These are phyloP conservation scores for Brachionichthys hirsutus DNA, from an alignment of 2,113 vertebrate species.

Conservation along the genomic window DNA sequence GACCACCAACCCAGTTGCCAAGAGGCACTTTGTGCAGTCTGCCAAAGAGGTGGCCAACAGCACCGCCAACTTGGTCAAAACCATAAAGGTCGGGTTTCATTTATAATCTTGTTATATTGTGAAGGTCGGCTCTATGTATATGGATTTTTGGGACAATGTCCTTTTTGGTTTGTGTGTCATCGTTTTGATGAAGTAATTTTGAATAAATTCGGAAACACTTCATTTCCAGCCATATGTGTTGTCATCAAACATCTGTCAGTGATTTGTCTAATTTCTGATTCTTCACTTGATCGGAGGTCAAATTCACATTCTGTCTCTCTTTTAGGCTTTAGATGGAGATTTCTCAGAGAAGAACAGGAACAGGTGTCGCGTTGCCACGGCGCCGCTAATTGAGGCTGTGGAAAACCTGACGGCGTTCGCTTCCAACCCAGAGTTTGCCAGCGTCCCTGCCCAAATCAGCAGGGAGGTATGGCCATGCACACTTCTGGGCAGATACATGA, in stretches of 20 bases:
- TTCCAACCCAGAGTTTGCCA: constrained; percentile 98
- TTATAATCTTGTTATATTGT: too few species aligned
- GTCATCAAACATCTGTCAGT: too few species aligned
- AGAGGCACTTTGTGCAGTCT: constrained; percentile 98
- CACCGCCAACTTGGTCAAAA: constrained; percentile 97
- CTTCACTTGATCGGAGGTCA: background rate
- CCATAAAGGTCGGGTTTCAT: constrained; percentile 87
- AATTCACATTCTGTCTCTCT: background rate
- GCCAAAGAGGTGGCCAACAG: constrained; percentile 99
- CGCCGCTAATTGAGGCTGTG: constrained; percentile 93
- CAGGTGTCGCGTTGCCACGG: constrained; percentile 87
- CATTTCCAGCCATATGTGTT: too few species aligned
- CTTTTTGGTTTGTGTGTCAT: background rate
- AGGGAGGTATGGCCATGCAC: constrained; percentile 78
- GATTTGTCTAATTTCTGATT: constrained; percentile 6
- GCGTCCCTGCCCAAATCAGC: constrained; percentile 94
- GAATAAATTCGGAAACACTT: background rate
- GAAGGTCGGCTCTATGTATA: too few species aligned
- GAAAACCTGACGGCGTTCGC: constrained; percentile 94
- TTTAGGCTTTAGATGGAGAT: constrained; percentile 93
- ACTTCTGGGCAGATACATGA: background rate
- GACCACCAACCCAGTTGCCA: constrained; percentile 93
- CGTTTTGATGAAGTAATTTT: background rate
- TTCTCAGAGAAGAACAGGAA: constrained; percentile 97
- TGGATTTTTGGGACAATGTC: too few species aligned